Evolutionary conservation across 2,888 invertebrate species (phyloP).

Genomic region (Amblyjoppa fuscipennis): DNA sequence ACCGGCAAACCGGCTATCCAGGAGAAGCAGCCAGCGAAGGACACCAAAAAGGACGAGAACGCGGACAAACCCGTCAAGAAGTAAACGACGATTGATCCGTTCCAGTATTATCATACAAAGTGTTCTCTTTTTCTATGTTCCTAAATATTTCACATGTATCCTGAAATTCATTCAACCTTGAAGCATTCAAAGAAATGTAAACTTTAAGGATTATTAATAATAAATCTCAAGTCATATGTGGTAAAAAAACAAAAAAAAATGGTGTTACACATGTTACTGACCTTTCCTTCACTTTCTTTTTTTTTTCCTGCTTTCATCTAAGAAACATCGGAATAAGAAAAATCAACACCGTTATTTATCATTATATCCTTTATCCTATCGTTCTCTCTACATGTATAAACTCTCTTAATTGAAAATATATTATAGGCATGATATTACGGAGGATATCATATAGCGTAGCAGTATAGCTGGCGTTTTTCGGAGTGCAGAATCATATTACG

Average conservation of each 20-base stretch:
- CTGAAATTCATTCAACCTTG: not conserved
- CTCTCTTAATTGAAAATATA: slow-evolving; percentile 56
- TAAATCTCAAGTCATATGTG: slow-evolving; percentile 4
- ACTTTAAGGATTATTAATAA: not conserved
- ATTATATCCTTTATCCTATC: not conserved
- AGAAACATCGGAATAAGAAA: not conserved
- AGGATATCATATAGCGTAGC: slow-evolving; percentile 5
- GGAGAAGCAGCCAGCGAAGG: slow-evolving; percentile 47
- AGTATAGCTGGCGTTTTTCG: not conserved
- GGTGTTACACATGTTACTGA: too few relatives aligned
- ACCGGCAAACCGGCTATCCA: slow-evolving; percentile 77
- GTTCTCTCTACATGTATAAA: slow-evolving; percentile 57
- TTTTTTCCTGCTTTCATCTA: too few relatives aligned
- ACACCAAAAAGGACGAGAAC: slow-evolving; percentile 45
- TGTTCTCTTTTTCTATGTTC: slow-evolving; percentile 28
- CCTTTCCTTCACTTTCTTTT: too few relatives aligned
- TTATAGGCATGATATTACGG: slow-evolving; percentile 25
- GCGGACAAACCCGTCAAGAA: slow-evolving; percentile 35
- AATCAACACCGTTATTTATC: not conserved
- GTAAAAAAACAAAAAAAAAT: not conserved
- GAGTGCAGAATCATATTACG: not conserved
- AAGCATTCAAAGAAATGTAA: slow-evolving; percentile 17
- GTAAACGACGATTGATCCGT: not conserved
- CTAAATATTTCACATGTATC: slow-evolving; percentile 17
- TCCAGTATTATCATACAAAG: slow-evolving; percentile 37